Evolutionary conservation across 2,113 vertebrate species (phyloP).

Genomic region (Cottus gobio): DNA sequence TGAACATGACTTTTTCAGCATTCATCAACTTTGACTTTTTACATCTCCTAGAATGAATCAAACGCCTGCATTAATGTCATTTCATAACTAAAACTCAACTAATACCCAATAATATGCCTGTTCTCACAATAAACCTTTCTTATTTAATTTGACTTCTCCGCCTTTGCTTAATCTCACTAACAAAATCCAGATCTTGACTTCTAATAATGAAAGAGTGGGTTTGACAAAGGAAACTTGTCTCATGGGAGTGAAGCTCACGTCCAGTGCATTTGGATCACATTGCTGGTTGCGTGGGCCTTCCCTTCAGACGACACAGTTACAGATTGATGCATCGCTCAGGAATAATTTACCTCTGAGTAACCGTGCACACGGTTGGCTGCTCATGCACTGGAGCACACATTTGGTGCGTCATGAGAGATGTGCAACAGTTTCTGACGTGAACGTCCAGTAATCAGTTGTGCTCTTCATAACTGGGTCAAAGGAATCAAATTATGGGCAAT

Average conservation of each 20-base stretch:
- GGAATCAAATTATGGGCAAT: slow-evolving; percentile 30
- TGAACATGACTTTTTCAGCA: not conserved
- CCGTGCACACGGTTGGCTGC: not conserved
- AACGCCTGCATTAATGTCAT: not conserved
- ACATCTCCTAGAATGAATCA: not conserved
- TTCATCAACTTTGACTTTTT: not conserved
- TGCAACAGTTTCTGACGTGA: not conserved
- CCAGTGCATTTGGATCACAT: not conserved
- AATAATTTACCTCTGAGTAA: slow-evolving; percentile 72
- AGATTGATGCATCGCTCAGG: slow-evolving; percentile 66
- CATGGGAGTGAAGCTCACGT: not conserved
- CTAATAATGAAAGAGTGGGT: not conserved
- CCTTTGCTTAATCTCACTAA: not conserved
- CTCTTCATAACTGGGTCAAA: slow-evolving; percentile 61
- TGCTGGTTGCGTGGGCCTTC: slow-evolving; percentile 7
- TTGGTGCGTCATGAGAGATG: not conserved
- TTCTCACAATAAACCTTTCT: too few relatives aligned
- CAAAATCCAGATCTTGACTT: not conserved
- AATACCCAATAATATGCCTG: not conserved
- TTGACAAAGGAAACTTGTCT: not conserved
- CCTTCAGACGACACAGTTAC: slow-evolving; percentile 56
- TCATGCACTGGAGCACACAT: not conserved
- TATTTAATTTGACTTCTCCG: not conserved
- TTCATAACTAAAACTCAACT: too few relatives aligned
- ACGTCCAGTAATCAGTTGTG: slow-evolving; percentile 35